Evolutionary conservation across 1,140 invertebrate genomes (phyloP).

Genomic region (Euura lappo): DNA sequence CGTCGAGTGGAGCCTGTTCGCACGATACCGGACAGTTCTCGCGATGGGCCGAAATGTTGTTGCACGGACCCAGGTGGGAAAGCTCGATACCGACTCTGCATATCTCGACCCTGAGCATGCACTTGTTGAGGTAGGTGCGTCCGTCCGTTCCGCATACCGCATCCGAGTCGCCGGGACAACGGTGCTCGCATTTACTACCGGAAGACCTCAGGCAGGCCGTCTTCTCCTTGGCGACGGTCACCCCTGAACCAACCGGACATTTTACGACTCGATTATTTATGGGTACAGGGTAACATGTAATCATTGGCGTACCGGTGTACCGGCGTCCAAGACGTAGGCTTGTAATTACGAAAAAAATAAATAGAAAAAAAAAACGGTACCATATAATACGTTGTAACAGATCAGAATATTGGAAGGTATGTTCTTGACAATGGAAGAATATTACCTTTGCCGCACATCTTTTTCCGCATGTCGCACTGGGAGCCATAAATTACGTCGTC

Average conservation of each 20-base stretch:
- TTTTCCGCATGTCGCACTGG: constrained; percentile 89
- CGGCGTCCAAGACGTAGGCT: too few relatives aligned
- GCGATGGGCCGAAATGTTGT: constrained; percentile 84
- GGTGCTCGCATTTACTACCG: constrained; percentile 78
- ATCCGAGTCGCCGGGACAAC: constrained; percentile 82
- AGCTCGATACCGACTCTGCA: constrained; percentile 74
- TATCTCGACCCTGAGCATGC: constrained; percentile 87
- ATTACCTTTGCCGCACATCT: constrained; percentile 87
- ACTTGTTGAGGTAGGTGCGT: constrained; percentile 87
- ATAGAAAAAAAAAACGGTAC: too few relatives aligned
- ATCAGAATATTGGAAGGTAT: background rate
- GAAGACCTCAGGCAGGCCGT: constrained; percentile 72
- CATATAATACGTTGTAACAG: background rate
- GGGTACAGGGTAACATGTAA: too few relatives aligned
- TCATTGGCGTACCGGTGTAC: too few relatives aligned
- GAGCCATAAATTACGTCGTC: constrained; percentile 89
- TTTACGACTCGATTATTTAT: too few relatives aligned
- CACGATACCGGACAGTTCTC: constrained; percentile 89
- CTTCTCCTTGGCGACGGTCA: constrained; percentile 64
- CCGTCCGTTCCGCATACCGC: constrained; percentile 91
- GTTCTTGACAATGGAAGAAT: constrained; percentile 1
- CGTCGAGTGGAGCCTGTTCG: constrained; percentile 80
- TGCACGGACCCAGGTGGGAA: constrained; percentile 84
- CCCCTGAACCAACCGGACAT: constrained; percentile 54
- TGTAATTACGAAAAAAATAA: too few relatives aligned